A percentile compares a stretch with the other conserved stretches of the same genome.
phyloP scores from a whole-genome alignment of 2,797 vertebrate genomes.

The Enteromius mattozi region DNA sequence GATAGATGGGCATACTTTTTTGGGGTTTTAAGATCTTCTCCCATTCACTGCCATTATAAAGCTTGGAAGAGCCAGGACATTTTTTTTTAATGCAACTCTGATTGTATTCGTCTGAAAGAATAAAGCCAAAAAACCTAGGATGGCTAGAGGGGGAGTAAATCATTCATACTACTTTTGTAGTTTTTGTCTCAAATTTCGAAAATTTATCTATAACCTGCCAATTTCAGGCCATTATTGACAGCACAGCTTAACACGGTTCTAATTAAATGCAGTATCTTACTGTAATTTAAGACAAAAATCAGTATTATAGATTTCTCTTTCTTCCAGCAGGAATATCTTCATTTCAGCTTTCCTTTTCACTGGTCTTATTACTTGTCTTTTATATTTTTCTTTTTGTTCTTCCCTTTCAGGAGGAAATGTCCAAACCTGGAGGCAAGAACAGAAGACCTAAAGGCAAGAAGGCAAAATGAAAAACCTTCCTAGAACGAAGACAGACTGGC shows the following conservation, averaged over 20 bases:
- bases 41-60: background rate
- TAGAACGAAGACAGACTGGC: background rate
- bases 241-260: background rate
- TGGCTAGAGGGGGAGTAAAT: background rate
- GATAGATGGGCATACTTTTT: background rate
- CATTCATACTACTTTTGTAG: background rate
- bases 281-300: background rate
- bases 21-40: background rate
- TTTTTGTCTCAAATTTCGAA: background rate
- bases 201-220: background rate
- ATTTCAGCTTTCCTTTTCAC: conserved; percentile 20
- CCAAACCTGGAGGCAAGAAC: conserved; percentile 73
- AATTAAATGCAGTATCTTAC: background rate
- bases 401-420: conserved; percentile 73
- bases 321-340: conserved; percentile 15
- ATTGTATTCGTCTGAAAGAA: background rate
- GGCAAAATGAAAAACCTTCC: conserved; percentile 67
- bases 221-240: background rate
- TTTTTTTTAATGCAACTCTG: background rate
- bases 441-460: conserved; percentile 79
- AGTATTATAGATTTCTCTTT: conserved; percentile 10
- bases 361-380: conserved; percentile 4
- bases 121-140: background rate
- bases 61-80: background rate
- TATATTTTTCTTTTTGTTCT: background rate